phyloP scores from a whole-genome alignment of 1,140 invertebrate genomes.

The Cyclina sinensis region DNA sequence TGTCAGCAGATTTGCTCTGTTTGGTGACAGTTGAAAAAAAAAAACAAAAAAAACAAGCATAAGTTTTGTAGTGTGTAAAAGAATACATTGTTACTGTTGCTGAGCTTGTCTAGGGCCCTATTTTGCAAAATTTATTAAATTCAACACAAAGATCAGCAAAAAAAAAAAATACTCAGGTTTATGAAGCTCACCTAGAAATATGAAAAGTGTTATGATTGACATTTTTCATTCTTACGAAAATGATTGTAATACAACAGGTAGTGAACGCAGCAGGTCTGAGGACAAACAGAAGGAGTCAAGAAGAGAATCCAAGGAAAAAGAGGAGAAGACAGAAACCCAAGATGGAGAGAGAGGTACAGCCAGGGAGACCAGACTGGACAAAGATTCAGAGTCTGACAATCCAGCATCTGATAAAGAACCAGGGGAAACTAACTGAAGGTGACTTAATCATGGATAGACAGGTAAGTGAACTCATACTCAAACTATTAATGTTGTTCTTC shows the following conservation, averaged over 20 bases:
- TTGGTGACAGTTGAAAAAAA: too few species aligned
- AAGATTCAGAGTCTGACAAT: neutral
- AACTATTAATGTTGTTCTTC: neutral
- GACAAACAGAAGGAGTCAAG: conserved; percentile 31
- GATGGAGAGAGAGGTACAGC: neutral
- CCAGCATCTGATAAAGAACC: conserved; percentile 28
- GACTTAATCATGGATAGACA: conserved; percentile 49
- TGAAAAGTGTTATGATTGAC: too few species aligned
- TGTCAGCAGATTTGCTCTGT: too few species aligned
- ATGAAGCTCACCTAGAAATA: too few species aligned
- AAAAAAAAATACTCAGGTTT: too few species aligned
- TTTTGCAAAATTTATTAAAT: too few species aligned
- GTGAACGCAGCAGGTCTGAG: conserved; percentile 33
- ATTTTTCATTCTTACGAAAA: too few species aligned
- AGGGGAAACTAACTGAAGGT: conserved; percentile 61
- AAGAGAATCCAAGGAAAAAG: neutral
- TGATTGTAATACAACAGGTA: conserved; percentile 1
- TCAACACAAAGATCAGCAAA: too few species aligned
- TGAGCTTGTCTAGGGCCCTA: too few species aligned
- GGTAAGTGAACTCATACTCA: conserved; percentile 39
- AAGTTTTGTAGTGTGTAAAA: too few species aligned
- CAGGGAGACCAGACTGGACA: neutral
- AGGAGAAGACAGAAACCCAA: neutral
- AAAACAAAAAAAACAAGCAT: too few species aligned
- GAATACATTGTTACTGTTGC: too few species aligned